A percentile compares a stretch with the other conserved stretches of the same genome.
phyloP scores from a whole-genome alignment of 1,140 invertebrate species.

The Brachionus calyciflorus region DNA sequence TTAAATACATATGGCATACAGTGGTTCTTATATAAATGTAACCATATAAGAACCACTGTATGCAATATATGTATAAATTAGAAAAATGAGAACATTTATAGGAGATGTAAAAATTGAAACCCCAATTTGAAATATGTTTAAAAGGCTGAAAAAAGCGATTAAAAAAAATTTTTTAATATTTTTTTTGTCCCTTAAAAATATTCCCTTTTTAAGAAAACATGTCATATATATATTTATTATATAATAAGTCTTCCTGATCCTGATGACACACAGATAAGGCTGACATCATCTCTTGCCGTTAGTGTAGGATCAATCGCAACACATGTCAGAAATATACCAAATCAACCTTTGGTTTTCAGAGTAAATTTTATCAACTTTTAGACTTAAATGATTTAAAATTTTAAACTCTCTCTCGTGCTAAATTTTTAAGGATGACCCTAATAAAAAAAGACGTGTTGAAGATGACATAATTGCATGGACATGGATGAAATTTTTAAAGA shows the following conservation, averaged over 20 bases:
- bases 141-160: no score
- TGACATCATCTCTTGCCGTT: constrained; percentile 51
- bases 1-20: no score
- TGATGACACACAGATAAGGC: constrained; percentile 51
- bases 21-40: no score
- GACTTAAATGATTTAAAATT: neutral
- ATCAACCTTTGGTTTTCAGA: constrained; percentile 52
- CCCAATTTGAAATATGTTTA: no score
- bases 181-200: no score
- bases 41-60: no score
- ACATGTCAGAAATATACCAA: constrained; percentile 53
- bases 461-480: constrained; percentile 54
- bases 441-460: constrained; percentile 50
- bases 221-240: neutral
- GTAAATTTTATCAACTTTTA: constrained; percentile 48
- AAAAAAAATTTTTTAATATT: no score
- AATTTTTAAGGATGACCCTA: constrained; percentile 51
- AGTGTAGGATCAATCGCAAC: constrained; percentile 51
- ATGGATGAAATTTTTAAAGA: constrained; percentile 49
- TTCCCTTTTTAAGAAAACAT: neutral
- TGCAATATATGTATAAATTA: no score
- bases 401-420: neutral
- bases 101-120: no score
- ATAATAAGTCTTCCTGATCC: constrained; percentile 47
- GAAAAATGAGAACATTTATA: no score